phyloP scores from a whole-genome alignment of 2,797 vertebrate genomes.

The Salmo trutta region DNA sequence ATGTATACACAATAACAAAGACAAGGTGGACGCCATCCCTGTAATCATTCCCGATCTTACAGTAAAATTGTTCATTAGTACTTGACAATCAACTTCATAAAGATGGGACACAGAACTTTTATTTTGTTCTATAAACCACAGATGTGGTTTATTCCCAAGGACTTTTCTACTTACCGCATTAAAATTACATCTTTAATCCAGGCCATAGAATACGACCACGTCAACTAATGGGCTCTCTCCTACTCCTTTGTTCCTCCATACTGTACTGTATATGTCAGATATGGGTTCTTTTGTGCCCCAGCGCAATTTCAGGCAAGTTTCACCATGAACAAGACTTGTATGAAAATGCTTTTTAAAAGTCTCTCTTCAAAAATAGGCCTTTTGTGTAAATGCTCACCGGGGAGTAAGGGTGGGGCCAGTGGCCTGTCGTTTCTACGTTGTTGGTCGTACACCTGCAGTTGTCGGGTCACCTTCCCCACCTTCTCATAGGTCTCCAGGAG shows the following conservation, averaged over 20 bases:
- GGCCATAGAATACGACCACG: not conserved
- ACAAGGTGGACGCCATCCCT: not conserved
- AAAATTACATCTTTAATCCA: not conserved
- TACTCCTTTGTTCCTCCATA: not conserved
- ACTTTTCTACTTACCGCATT: not conserved
- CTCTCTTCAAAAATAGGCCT: not conserved
- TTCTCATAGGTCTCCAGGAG: too few species aligned
- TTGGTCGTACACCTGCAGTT: too few species aligned
- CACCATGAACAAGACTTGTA: not conserved
- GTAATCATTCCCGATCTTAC: not conserved
- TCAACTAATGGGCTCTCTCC: not conserved
- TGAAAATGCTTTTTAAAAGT: not conserved
- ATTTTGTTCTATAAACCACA: not conserved
- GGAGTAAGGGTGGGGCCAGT: too few species aligned
- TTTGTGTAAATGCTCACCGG: too few species aligned
- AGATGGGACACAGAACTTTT: not conserved
- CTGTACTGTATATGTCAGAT: not conserved
- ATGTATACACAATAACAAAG: too few species aligned
- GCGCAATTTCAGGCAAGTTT: not conserved
- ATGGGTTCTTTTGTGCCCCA: not conserved
- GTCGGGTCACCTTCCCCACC: too few species aligned
- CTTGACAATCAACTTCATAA: not conserved
- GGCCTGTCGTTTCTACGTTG: too few species aligned
- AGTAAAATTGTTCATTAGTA: not conserved
- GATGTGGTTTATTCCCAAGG: not conserved